Base-by-base conservation (phyloP, 2,888 invertebrate species). In the Catocala sponsa region DNA sequence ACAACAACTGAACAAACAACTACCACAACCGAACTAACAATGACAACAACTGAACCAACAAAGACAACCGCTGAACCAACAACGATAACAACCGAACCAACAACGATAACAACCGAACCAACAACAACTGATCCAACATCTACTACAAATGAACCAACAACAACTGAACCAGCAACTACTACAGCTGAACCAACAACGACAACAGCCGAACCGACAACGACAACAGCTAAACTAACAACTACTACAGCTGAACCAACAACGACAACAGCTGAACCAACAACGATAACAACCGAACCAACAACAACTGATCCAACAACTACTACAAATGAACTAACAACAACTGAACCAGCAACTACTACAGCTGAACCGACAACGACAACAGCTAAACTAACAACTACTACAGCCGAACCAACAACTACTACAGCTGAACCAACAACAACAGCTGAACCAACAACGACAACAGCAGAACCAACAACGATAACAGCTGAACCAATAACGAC, bases 1-100 rank as follows among this genome's bases (percentile, higher is more conserved):
- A 63, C 55, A 11, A 38, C 25, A n/a, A 51, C 41, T 32, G 43
- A 43, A 56, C 5, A 10, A 44, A 25, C 44, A 33, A 65, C 41
- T 52, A 44, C 57, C n/a, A 57, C 63, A 41, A 47, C 60, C 12
- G 44, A 59, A 54, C 41, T 54, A n/a, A 57, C 58, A 10, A 25
- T n/a, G 2, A 49, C 41, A 33, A 53, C 57, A n/a, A 47, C 33
- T 41, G 46, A 35, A 35, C 5, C n/a, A n/a, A n/a, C n/a, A n/a
- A n/a, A 6, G 35, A 38, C 7, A 10, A 6, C 1, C 12, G 4
- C 32, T 13, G 13, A 41, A 43, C 12, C 15, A 12, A 48, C n/a
- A 32, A 55, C 38, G 10, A 54, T 11, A 9, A 55, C 32, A 25
- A 25, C 52, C 12, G 15, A 15, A 12, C 13, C 25, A 0, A 52